Conservation (phyloP, 2,888 invertebrate genomes). For the Argynnis bischoffii region DNA sequence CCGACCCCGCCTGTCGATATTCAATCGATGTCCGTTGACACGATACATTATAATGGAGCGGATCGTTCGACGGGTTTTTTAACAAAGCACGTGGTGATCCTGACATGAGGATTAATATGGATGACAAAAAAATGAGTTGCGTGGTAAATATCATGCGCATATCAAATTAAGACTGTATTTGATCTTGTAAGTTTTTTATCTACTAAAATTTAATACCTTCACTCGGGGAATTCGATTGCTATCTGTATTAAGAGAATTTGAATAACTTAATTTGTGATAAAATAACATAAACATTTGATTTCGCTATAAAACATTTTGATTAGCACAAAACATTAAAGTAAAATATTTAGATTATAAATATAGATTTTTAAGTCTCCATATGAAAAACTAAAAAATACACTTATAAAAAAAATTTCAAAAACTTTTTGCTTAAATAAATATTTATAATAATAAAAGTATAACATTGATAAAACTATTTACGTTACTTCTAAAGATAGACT, state of each 20-base stretch:
- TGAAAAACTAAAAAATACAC: too few relatives aligned
- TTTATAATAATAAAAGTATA: too few relatives aligned
- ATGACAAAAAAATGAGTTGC: conserved; percentile 65
- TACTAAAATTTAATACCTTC: conserved; percentile 14
- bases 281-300: too few relatives aligned
- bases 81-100: conserved; percentile 80
- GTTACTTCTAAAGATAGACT: too few relatives aligned
- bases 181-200: conserved; percentile 35
- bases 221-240: conserved; percentile 1
- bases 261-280: too few relatives aligned
- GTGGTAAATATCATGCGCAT: conserved; percentile 64
- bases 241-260: neutral
- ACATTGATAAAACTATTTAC: too few relatives aligned
- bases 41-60: conserved; percentile 80
- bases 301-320: too few relatives aligned
- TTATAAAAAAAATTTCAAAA: too few relatives aligned
- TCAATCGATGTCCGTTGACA: conserved; percentile 81
- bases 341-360: too few relatives aligned
- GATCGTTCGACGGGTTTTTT: conserved; percentile 72
- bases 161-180: conserved; percentile 68
- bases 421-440: too few relatives aligned
- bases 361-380: too few relatives aligned
- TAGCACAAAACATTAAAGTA: too few relatives aligned
- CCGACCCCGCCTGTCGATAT: conserved; percentile 68
- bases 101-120: conserved; percentile 80